These are phyloP conservation scores for Thereva unica DNA, from an alignment of 2,888 invertebrate genomes.

Conservation along the genomic window DNA sequence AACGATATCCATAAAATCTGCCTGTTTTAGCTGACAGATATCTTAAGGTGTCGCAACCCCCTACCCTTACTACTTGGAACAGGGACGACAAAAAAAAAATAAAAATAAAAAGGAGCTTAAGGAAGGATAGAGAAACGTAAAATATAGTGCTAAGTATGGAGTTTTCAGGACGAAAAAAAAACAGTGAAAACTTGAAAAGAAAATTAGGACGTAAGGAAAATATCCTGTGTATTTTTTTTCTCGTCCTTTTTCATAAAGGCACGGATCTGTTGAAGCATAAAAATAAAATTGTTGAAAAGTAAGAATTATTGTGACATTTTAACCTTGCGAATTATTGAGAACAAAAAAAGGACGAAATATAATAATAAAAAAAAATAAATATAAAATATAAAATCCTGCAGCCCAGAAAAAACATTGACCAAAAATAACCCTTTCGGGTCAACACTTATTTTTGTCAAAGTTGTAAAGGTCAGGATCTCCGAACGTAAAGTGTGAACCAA, in stretches of 20 bases:
- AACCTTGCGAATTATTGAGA: neutral
- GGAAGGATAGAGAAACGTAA: no score
- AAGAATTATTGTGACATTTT: constrained; percentile 13
- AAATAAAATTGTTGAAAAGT: constrained; percentile 16
- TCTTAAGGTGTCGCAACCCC: constrained; percentile 7
- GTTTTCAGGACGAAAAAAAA: no score
- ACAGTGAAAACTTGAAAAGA: no score
- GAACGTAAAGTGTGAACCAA: no score
- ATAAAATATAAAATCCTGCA: neutral
- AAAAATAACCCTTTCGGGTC: constrained; percentile 3
- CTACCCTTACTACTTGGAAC: no score
- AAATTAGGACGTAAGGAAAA: neutral
- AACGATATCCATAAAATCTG: constrained; percentile 28
- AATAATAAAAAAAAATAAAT: constrained; percentile 6
- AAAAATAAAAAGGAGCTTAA: no score
- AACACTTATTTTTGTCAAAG: constrained; percentile 15
- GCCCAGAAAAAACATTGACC: neutral
- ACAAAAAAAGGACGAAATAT: neutral
- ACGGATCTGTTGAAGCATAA: no score
- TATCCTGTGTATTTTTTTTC: no score
- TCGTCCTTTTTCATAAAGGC: no score
- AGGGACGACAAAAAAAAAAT: no score
- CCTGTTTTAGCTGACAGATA: constrained; percentile 12
- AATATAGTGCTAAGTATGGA: no score
- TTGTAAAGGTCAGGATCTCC: constrained; percentile 5